Base-by-base conservation (phyloP, 2,797 vertebrate genomes). In the Neosilurus hyrtlii region DNA sequence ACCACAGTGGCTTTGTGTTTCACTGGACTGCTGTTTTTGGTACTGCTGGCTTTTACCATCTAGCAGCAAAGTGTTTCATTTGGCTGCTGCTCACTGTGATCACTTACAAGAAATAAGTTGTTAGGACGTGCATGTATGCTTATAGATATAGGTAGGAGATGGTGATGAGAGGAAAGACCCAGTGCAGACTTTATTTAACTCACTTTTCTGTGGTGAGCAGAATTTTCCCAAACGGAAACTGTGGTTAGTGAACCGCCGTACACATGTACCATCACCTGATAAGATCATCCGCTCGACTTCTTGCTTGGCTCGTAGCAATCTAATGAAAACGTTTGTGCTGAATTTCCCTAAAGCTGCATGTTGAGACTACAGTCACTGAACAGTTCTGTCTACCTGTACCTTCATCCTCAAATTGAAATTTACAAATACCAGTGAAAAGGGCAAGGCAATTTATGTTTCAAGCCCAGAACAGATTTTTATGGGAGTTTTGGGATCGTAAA, bases 1-100 rank as follows among this genome's bases (percentile, higher is more conserved):
- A 18, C 57, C 85, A 86, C 82, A 75, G 43, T 83, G 62, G 30
- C 56, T 26, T 74, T 75, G 24, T 79, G 84, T 88, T 83, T 79
- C 15, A 73, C 74, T 54, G 62, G 35, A 57, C 62, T 54, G 54
- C 37, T 61, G 52, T 24, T 14, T 54, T 77, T 65, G 12, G 49
- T 56, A 67, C 82, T 68, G 72, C 80, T 61, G 76, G 74, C 80
- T 80, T 72, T 84, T 80, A 83, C 73, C 84, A 77, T 67, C 80
- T 83, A 72, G 4, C 52, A 82, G 79, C 65, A 67, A 68, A 49
- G 61, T 18, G 14, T 73, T 43, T 20, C 70, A 84, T 80, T 62
- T 82, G 76, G 74, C 81, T 82, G 82, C 63, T 74, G 79, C 81
- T 79, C 61, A 54, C 26, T 24, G 66, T 65, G 71, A 61, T 83